Evolutionary conservation across 2,113 vertebrate species (phyloP).

Genomic region (Austrofundulus limnaeus): DNA sequence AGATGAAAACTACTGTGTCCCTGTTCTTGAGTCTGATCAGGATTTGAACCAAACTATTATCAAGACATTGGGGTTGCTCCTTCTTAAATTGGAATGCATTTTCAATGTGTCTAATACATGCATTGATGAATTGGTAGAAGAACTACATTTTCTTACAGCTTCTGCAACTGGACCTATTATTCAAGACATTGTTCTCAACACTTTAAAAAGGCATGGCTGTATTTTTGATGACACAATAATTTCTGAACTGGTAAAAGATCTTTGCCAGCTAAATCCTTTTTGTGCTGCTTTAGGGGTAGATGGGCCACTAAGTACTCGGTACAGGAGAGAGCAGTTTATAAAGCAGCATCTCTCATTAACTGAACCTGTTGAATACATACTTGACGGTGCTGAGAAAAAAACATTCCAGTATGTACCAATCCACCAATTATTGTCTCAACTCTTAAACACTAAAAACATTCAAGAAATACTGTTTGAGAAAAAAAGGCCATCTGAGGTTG

Average conservation of each 20-base stretch:
- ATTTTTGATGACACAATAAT: not conserved
- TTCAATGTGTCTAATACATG: conserved; percentile 7
- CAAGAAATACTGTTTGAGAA: not conserved
- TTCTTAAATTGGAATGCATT: not conserved
- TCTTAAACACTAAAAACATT: conserved; percentile 2
- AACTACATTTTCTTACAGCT: conserved; percentile 1
- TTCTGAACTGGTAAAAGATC: conserved; percentile 1
- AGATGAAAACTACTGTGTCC: not conserved
- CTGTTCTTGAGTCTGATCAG: not conserved
- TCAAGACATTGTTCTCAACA: conserved; percentile 1
- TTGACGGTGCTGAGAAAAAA: not conserved
- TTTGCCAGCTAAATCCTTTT: not conserved
- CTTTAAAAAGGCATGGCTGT: conserved; percentile 7
- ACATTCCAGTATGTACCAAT: not conserved
- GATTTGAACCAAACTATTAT: not conserved
- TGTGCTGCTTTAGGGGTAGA: not conserved
- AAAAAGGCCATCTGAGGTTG: not conserved
- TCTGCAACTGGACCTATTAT: conserved; percentile 1
- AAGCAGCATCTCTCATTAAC: not conserved
- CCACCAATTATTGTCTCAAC: not conserved
- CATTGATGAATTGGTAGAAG: not conserved
- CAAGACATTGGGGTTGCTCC: conserved; percentile 3
- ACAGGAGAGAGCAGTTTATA: not conserved
- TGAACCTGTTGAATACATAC: conserved; percentile 8
- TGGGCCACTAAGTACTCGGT: not conserved